Conservation (phyloP, 2,888 invertebrate species). For the Geophilus truncorum region DNA sequence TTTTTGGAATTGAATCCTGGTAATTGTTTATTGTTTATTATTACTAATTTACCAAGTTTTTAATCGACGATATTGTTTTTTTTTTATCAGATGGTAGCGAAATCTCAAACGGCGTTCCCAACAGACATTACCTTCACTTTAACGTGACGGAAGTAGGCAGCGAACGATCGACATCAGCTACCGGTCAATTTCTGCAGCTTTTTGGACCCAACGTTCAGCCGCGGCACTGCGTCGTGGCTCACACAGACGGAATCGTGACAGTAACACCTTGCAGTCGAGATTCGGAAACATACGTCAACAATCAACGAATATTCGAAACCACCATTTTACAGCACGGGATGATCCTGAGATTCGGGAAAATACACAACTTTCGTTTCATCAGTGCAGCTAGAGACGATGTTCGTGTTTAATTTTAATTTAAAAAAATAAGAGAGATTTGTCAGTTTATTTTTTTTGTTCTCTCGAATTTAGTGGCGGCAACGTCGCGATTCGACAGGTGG, state of each 20-base stretch:
- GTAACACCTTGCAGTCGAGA: slow-evolving; percentile 90
- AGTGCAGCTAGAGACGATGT: slow-evolving; percentile 47
- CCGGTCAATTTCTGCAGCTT: slow-evolving; percentile 48
- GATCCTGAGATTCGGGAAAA: slow-evolving; percentile 53
- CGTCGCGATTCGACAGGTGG: slow-evolving; percentile 32
- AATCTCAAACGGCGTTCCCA: slow-evolving; percentile 50
- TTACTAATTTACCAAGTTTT: not conserved
- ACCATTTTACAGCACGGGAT: slow-evolving; percentile 68
- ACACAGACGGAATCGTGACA: slow-evolving; percentile 82
- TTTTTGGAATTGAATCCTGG: slow-evolving; percentile 77
- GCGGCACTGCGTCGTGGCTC: slow-evolving; percentile 89
- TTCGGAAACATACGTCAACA: slow-evolving; percentile 91
- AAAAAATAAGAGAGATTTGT: not conserved
- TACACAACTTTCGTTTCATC: slow-evolving; percentile 53
- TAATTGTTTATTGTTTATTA: slow-evolving; percentile 38
- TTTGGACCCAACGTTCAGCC: slow-evolving; percentile 89
- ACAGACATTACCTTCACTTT: slow-evolving; percentile 56
- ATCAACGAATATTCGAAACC: slow-evolving; percentile 84
- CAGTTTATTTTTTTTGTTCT: not conserved
- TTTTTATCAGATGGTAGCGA: slow-evolving; percentile 53
- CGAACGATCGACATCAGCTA: slow-evolving; percentile 55
- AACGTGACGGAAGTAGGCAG: slow-evolving; percentile 68
- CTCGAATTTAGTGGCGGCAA: slow-evolving; percentile 32
- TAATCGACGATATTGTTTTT: not conserved
- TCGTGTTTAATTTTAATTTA: not conserved